phyloP scores from a whole-genome alignment of 2,113 vertebrate genomes.

The Platysteira castanea region DNA sequence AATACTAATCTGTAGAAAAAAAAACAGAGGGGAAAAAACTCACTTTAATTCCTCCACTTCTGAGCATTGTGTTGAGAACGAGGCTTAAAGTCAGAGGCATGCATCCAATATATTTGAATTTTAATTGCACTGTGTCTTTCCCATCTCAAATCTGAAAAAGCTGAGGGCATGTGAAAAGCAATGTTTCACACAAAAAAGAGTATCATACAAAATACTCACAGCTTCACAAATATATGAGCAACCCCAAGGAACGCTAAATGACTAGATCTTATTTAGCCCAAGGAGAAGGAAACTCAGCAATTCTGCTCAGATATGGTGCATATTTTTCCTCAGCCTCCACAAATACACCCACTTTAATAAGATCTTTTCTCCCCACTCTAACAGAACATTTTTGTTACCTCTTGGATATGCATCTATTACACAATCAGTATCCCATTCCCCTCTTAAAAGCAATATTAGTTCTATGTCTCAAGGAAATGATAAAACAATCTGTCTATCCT shows the following conservation, averaged over 20 bases:
- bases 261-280: not conserved
- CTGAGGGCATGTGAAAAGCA: not conserved
- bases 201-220: not conserved
- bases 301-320: not conserved
- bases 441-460: not conserved
- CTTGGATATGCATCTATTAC: not conserved
- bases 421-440: not conserved
- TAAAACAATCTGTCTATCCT: constrained; percentile 53
- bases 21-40: fast-evolving
- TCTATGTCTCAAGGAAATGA: constrained; percentile 21
- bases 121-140: not conserved
- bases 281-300: not conserved
- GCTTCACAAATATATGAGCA: not conserved
- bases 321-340: not conserved
- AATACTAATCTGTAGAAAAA: not conserved
- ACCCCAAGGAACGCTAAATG: not conserved
- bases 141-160: not conserved
- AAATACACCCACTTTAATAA: not conserved
- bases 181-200: not conserved
- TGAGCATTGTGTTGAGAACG: not conserved
- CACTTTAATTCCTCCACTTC: not conserved
- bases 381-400: not conserved
- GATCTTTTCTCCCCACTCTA: not conserved
- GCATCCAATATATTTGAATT: not conserved
- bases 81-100: not conserved